phyloP scores from a whole-genome alignment of 2,888 invertebrate species.

The Exephanes ischioxanthus region DNA sequence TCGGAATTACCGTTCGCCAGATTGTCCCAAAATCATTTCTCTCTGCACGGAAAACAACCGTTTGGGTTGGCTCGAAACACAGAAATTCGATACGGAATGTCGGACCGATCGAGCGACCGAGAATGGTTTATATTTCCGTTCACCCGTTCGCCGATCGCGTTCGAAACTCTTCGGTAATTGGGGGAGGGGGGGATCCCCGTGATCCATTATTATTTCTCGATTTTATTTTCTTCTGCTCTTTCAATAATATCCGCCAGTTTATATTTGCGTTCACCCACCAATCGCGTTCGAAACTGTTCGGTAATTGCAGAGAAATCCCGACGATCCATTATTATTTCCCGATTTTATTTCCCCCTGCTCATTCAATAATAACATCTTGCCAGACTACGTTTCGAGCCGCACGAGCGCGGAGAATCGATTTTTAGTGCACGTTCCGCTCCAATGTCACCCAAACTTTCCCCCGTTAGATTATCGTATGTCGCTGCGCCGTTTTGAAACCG shows the following conservation, averaged over 20 bases:
- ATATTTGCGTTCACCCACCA: background rate
- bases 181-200: background rate
- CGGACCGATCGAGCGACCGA: too few relatives aligned
- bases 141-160: background rate
- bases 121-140: background rate
- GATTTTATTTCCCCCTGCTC: too few relatives aligned
- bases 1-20: background rate
- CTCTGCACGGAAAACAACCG: background rate
- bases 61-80: background rate
- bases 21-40: background rate
- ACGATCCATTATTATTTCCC: too few relatives aligned
- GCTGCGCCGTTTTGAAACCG: background rate
- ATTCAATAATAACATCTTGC: too few relatives aligned
- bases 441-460: background rate
- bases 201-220: too few relatives aligned
- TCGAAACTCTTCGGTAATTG: background rate
- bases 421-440: background rate
- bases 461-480: background rate
- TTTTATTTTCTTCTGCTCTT: too few relatives aligned
- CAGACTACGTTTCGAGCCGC: too few relatives aligned
- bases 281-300: background rate
- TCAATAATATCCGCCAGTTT: background rate
- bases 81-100: too few relatives aligned
- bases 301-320: background rate
- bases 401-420: background rate